Conservation (phyloP, 2,797 vertebrate genomes). For the Leptoclinus maculatus region DNA sequence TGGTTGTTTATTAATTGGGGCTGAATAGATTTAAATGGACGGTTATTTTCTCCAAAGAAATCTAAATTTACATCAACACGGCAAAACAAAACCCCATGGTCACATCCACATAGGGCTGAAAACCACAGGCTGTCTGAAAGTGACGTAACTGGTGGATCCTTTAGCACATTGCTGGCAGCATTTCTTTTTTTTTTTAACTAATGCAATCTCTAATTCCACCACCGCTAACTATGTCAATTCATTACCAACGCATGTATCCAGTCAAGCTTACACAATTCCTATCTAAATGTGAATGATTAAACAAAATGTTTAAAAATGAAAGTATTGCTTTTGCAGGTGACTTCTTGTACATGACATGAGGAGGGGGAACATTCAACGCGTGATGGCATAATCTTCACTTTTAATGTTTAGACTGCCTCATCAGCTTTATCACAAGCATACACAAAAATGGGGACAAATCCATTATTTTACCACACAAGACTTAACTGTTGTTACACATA, state of each 20-base stretch:
- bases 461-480: background rate
- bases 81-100: background rate
- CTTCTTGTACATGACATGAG: background rate
- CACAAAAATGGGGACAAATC: background rate
- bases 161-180: slow-evolving; percentile 16
- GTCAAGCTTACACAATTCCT: no score
- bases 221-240: no score
- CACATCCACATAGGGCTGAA: slow-evolving; percentile 12
- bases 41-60: background rate
- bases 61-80: background rate
- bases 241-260: background rate
- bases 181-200: no score
- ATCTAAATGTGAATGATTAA: no score
- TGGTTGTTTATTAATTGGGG: background rate
- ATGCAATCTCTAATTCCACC: no score
- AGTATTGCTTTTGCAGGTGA: background rate
- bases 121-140: slow-evolving; percentile 1
- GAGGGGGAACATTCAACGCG: background rate
- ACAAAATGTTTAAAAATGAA: no score
- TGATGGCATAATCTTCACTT: background rate
- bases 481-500: background rate
- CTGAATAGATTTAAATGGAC: slow-evolving; percentile 10
- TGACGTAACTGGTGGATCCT: background rate
- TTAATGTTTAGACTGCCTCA: background rate
- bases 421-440: background rate